Base-by-base conservation (phyloP, 2,888 invertebrate species). In the Nemotelus pantherinus region DNA sequence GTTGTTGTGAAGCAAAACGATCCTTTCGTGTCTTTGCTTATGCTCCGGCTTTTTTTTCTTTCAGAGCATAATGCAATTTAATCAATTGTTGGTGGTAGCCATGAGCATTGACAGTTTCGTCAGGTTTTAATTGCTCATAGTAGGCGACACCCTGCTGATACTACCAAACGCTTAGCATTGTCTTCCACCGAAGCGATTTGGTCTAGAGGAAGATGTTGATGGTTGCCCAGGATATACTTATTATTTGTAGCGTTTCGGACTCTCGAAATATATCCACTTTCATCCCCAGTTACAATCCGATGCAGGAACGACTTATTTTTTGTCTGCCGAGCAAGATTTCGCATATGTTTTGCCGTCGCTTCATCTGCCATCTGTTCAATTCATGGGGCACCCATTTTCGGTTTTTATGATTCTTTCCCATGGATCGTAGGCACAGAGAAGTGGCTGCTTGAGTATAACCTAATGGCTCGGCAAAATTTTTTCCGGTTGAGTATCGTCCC, bases 1-100 rank as follows among this genome's bases (percentile, higher is more conserved):
- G 67, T 67, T 67, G 67, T 67, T 43, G 67, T 45, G 67, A 43
- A 67, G 67, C 47, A 67, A 67, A 67, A 67, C 47, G 10, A 67
- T 2, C 67, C n/a, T 67, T 3, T 67, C 67, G 47, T 67, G 67
- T 67, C 67, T 64, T 64, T 64, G 64, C 43, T 64, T 2, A 64
- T 64, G 43, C 39, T 39, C 64, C n/a, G 60, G 10, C 65, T 7
- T 65, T 65, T 60, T 25, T 67, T 65, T 65, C 43, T 41, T n/a
- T 2, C 39, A 45, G n/a, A 67, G 48, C 47, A 45, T 47, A n/a
- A 47, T n/a, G 45, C 67, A 67, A 45, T 45, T 45, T 45, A 47
- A 9, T 65, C 67, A 67, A 43, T 67, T 44, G 67, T 45, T 67
- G n/a, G 45, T 67, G 67, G 47, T 45, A 67, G 67, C 67, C 47